phyloP scores from a whole-genome alignment of 2,888 invertebrate species.

The Rotaria socialis region DNA sequence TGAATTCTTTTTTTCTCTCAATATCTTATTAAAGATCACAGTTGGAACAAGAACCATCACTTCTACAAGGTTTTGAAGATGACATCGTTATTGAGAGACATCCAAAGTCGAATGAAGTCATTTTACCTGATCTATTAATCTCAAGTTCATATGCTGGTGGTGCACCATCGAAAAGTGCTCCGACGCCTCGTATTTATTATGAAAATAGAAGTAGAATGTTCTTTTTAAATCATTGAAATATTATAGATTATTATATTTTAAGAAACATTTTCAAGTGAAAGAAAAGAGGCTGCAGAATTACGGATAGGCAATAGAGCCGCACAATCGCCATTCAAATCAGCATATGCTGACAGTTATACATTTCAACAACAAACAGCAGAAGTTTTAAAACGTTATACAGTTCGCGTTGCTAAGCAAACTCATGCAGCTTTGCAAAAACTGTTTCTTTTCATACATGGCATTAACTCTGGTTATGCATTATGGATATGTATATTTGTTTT shows the following conservation, averaged over 20 bases:
- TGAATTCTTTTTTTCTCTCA: too few relatives aligned
- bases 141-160: not conserved
- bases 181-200: not conserved
- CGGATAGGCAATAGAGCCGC: not conserved
- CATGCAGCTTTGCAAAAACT: not conserved
- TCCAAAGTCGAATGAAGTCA: not conserved
- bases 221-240: not conserved
- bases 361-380: slow-evolving; percentile 19
- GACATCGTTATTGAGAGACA: not conserved
- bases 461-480: slow-evolving; percentile 5
- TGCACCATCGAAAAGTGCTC: not conserved
- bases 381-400: slow-evolving; percentile 21
- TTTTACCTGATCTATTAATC: not conserved
- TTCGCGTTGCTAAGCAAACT: not conserved
- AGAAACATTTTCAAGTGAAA: not conserved
- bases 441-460: not conserved
- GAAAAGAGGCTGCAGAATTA: not conserved
- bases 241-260: not conserved
- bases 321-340: not conserved
- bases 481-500: not conserved
- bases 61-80: not conserved
- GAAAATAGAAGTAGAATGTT: not conserved
- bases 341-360: not conserved
- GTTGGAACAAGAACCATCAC: not conserved
- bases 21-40: not conserved